Evolutionary conservation across 2,113 vertebrate species (phyloP).

Genomic region (Struthio camelus): DNA sequence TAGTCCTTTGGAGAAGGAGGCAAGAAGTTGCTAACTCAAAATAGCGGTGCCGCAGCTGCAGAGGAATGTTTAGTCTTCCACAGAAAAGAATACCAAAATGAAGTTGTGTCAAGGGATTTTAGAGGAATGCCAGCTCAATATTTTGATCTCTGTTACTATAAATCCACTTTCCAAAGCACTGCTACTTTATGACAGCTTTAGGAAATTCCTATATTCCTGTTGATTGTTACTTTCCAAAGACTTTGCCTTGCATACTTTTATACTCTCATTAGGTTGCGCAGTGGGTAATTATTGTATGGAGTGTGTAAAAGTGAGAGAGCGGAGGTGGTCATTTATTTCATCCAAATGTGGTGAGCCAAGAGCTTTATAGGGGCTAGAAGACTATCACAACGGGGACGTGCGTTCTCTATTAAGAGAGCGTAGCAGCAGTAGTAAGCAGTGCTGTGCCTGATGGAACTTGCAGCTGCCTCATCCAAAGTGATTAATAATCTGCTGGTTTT

Average conservation of each 20-base stretch:
- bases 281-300: not conserved
- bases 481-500: not conserved
- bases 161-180: not conserved
- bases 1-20: not conserved
- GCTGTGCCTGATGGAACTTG: not conserved
- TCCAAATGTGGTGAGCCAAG: not conserved
- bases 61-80: not conserved
- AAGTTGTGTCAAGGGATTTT: not conserved
- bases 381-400: not conserved
- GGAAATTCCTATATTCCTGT: not conserved
- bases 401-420: not conserved
- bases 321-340: not conserved
- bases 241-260: not conserved
- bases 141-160: not conserved
- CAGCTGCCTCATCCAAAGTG: not conserved
- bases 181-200: not conserved
- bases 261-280: not conserved
- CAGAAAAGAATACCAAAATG: not conserved
- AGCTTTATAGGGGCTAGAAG: not conserved
- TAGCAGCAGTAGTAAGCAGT: not conserved
- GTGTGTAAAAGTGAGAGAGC: not conserved
- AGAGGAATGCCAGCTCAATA: not conserved
- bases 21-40: not conserved
- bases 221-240: not conserved
- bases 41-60: not conserved